Conservation (phyloP, 2,113 vertebrate genomes). For the Pelobates fuscus region DNA sequence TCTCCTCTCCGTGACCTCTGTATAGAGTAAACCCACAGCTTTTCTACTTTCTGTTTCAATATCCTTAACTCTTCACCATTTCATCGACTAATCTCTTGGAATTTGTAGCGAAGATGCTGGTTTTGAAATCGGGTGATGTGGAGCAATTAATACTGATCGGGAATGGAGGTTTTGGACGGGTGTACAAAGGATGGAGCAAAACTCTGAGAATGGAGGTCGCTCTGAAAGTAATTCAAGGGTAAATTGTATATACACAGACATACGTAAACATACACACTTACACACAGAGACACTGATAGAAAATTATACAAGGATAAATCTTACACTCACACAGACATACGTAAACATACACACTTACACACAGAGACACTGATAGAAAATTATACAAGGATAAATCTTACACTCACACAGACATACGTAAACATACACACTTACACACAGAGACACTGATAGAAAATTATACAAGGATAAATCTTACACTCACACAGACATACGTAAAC, state of each 20-base stretch:
- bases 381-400: too few relatives aligned
- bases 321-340: neutral
- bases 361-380: neutral
- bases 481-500: neutral
- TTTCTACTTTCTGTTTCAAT: too few relatives aligned
- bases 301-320: neutral
- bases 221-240: conserved; percentile 19
- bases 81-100: too few relatives aligned
- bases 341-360: neutral
- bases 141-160: neutral
- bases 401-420: neutral
- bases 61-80: too few relatives aligned
- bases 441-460: neutral
- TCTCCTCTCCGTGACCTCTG: too few relatives aligned
- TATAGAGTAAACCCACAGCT: too few relatives aligned
- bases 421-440: neutral
- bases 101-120: neutral
- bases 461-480: neutral
- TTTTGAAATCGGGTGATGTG: neutral
- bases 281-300: neutral
- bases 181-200: conserved; percentile 20
- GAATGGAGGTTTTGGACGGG: neutral
- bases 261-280: neutral
- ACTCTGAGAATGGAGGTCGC: conserved; percentile 1
- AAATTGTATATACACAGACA: neutral